Percentiles rank a stretch among this genome's conserved stretches.
Conservation (phyloP, 2,113 vertebrate species). For the Urocynchramus pylzowi region DNA sequence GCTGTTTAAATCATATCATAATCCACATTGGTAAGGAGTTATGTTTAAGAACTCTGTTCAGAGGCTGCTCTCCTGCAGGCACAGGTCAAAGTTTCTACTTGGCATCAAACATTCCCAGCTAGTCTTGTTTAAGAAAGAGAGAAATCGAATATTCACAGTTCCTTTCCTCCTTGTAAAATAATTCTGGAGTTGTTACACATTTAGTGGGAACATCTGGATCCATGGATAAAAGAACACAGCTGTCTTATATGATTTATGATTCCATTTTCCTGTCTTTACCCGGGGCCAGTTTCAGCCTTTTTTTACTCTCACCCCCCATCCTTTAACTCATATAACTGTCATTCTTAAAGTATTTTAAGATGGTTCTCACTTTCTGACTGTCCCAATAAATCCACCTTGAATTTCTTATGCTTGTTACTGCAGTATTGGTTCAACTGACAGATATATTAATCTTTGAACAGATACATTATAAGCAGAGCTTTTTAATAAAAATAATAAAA, state of each 20-base stretch:
- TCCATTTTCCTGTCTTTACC: slow-evolving; percentile 59
- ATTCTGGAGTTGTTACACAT: slow-evolving; percentile 52
- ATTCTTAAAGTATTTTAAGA: slow-evolving; percentile 65
- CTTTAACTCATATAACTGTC: slow-evolving; percentile 52
- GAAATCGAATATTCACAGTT: slow-evolving; percentile 20
- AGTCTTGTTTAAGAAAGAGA: slow-evolving; percentile 27
- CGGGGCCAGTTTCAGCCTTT: background rate
- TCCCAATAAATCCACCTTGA: slow-evolving; percentile 51
- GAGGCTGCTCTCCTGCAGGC: background rate
- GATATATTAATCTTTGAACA: slow-evolving; percentile 12
- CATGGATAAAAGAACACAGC: slow-evolving; percentile 62
- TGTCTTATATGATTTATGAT: slow-evolving; percentile 65
- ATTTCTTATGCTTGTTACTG: slow-evolving; percentile 24
- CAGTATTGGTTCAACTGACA: slow-evolving; percentile 20
- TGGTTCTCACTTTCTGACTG: slow-evolving; percentile 53
- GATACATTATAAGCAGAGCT: slow-evolving; percentile 19
- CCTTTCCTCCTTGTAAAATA: slow-evolving; percentile 43
- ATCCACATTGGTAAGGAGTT: background rate
- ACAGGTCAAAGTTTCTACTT: slow-evolving; percentile 9
- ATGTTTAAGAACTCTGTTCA: background rate
- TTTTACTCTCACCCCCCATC: background rate
- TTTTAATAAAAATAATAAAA: background rate
- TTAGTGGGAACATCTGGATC: slow-evolving; percentile 64
- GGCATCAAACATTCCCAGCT: slow-evolving; percentile 15
- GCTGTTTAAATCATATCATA: background rate